phyloP scores from a whole-genome alignment of 2,888 invertebrate genomes.

The Melieria picta region DNA sequence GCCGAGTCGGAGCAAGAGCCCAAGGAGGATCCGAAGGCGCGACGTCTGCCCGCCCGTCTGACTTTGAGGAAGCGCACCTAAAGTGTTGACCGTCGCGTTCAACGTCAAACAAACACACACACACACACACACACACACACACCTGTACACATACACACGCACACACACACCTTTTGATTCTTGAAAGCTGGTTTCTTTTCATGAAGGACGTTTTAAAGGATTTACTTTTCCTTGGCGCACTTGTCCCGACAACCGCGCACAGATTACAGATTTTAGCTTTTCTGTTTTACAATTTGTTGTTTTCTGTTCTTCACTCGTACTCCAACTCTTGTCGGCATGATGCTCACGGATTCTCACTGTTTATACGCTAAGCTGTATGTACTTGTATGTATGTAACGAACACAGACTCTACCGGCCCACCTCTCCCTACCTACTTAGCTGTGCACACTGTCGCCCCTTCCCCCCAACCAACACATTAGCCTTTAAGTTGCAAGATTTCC shows the following conservation, averaged over 20 bases:
- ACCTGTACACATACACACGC: too few species aligned
- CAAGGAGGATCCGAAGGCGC: constrained; percentile 58
- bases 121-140: too few species aligned
- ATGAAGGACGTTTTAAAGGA: too few species aligned
- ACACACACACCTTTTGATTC: too few species aligned
- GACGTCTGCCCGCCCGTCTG: constrained; percentile 60
- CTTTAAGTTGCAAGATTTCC: background rate
- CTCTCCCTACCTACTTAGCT: background rate
- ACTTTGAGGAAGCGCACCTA: constrained; percentile 62
- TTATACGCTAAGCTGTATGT: too few species aligned
- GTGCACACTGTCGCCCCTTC: background rate
- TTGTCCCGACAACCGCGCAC: background rate
- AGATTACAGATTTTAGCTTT: background rate
- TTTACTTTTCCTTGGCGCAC: too few species aligned
- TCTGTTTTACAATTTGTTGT: background rate
- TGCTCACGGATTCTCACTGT: too few species aligned
- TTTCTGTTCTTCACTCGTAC: background rate
- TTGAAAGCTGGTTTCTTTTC: too few species aligned
- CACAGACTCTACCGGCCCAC: background rate
- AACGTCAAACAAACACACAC: too few species aligned
- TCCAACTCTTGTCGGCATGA: too few species aligned
- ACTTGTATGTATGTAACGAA: too few species aligned
- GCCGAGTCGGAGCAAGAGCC: constrained; percentile 58
- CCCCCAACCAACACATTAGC: constrained; percentile 6
- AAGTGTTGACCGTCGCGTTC: background rate